Evolutionary conservation across 1,140 invertebrate species (phyloP).

Genomic region (Zaprionus gabonicus): DNA sequence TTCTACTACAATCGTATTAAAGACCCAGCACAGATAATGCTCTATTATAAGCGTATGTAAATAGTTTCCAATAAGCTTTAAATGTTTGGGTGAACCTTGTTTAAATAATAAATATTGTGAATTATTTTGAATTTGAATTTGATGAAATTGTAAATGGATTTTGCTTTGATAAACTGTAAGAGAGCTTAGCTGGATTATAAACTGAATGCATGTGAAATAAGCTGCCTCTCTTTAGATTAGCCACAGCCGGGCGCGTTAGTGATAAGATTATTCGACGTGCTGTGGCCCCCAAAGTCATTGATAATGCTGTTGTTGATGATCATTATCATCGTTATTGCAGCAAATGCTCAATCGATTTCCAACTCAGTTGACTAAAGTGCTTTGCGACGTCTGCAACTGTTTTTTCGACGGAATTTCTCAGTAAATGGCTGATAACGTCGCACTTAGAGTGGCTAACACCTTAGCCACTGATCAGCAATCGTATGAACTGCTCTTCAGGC

Average conservation of each 20-base stretch:
- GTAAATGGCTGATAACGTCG: conserved; percentile 3
- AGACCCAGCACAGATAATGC: conserved; percentile 32
- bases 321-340: not conserved
- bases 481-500: not conserved
- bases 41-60: conserved; percentile 43
- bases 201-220: not conserved
- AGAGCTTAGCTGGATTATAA: not conserved
- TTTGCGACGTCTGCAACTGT: not conserved
- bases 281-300: not conserved
- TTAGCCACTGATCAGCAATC: not conserved
- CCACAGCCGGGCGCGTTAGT: not conserved
- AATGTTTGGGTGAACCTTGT: conserved; percentile 24
- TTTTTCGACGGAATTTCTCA: not conserved
- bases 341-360: not conserved
- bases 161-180: not conserved
- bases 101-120: conserved; percentile 39
- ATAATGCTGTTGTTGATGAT: not conserved
- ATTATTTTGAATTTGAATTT: conserved; percentile 40
- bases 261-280: conserved; percentile 1
- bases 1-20: conserved; percentile 45
- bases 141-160: not conserved
- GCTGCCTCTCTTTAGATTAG: not conserved
- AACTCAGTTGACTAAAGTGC: conserved; percentile 4
- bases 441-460: not conserved
- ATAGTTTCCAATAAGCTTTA: conserved; percentile 34